Evolutionary conservation across 2,797 vertebrate species (phyloP), one percentile per base, ranked within the genome.

Genomic region (Podargus strigoides): DNA sequence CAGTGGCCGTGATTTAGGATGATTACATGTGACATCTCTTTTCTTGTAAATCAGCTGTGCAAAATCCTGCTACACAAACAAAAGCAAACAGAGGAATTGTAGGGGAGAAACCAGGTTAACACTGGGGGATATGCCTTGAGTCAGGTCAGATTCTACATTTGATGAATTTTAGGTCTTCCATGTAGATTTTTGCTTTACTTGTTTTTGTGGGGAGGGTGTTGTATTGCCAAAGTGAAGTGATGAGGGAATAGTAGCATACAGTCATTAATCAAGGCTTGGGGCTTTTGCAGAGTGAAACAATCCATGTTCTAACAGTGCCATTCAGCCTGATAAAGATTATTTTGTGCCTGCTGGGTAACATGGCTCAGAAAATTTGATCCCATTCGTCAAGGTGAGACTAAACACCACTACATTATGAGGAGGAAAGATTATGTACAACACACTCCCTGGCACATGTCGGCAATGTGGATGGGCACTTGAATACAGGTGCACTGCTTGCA

Each of bases 141-240:
- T 74, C 87, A 81, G 78, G 88, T 86, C 80, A 89, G 37, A 64
- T 93, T 90, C 81, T 94, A 60, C 86, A 56, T 92, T 97, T 92
- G 75, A 75, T 92, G 81, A 89, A 89, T 91, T 94, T 95, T 95
- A 96, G 93, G 94, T 96, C 96, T 97, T 96, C 96, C 96, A 90
- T 94, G 88, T 95, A 96, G 96, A 90, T 95, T 96, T 86, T 95
- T 96, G 86, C 91, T 94, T 96, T 91, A 68, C 68, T 94, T 94
- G 87, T 93, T 94, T 95, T 95, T 92, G 74, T 93, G 89, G 94
- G 90, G 93, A 95, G 93, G 93, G 68, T 96, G 49, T 94, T 95
- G 73, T 92, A 89, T 94, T 96, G 96, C 96, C 94, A 94, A 91
- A 95, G 73, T 91, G 89, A 95, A 95, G 55, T 92, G 92, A 81